Evolutionary conservation across 1,140 invertebrate genomes (phyloP), one percentile per base, ranked within the genome.

Genomic region (Cotesia typhae): DNA sequence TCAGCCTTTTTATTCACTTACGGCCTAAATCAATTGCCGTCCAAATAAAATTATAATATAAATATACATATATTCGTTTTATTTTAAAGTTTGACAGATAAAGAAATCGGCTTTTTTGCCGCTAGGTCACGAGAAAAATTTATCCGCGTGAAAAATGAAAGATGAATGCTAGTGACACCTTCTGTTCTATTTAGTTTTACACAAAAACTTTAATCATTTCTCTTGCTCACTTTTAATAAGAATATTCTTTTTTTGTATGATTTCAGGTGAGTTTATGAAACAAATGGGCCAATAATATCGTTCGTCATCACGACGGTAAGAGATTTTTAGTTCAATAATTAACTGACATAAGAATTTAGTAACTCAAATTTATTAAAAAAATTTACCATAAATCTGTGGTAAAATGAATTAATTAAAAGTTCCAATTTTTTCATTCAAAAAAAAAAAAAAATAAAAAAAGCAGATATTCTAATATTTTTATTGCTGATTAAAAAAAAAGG

Each of bases 201-300:
- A 47, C 4, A 47, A 47, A 47, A 63, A 63, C 17, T 28, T 63
- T 35, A 12, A 63, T n/a, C 3, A 63, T 52, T 47, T 67, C 35
- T 67, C 28, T 28, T 28, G 28, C 28, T 28, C 28, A 28, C 28
- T 64, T 36, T 47, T 47, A 38, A 64, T 52, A 17, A 38, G 53
- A 36, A 38, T 28, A 41, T 66, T 71, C 41, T 37, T 17, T 66
- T 65, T 2, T 57, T 38, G 3, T 67, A 52, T 67, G 37, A 35
- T 71, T 71, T 36, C 70, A 71, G 70, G 70, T 71, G 70, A 71
- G 70, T 64, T 71, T 60, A 71, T 64, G 65, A 47, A 47, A 47
- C 41, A 47, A 47, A 47, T 47, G 41, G 41, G 10, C 6, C 41
- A 47, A 10, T 47, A 47, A 47, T 9, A 10, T 47, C 41, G 10